Percentiles rank a stretch among this genome's conserved stretches.
Evolutionary conservation across 2,888 invertebrate species (phyloP).

Genomic region (Thecophora atra): DNA sequence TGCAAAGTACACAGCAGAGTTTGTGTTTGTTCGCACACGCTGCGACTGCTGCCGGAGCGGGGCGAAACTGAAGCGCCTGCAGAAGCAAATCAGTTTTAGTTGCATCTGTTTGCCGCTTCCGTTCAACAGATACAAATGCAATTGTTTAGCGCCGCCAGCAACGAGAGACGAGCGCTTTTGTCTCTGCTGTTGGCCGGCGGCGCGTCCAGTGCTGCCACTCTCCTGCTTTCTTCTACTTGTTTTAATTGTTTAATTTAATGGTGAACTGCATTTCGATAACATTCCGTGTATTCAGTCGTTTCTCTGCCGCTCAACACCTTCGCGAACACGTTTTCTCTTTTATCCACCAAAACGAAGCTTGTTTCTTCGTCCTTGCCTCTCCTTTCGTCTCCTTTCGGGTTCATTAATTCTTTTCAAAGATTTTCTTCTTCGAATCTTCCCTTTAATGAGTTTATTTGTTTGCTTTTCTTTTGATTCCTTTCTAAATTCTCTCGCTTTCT

Average conservation of each 20-base stretch:
- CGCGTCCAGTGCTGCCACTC: not conserved
- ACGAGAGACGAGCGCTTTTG: no score
- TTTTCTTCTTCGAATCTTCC: not conserved
- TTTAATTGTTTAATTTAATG: not conserved
- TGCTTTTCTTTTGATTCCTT: not conserved
- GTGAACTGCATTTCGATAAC: not conserved
- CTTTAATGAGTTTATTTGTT: not conserved
- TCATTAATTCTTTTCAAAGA: no score
- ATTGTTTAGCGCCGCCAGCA: no score
- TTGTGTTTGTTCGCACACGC: not conserved
- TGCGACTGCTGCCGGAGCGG: conserved; percentile 11
- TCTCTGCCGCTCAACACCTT: not conserved
- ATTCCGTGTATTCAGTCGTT: not conserved
- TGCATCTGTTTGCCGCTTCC: no score
- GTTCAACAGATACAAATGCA: no score
- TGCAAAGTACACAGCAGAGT: conserved; percentile 27
- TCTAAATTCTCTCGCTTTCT: not conserved
- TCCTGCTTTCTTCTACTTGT: not conserved
- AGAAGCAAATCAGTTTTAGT: no score
- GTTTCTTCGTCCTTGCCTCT: not conserved
- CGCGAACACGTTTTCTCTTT: not conserved
- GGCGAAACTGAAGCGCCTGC: not conserved
- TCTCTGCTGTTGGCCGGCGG: no score
- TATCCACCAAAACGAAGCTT: no score
- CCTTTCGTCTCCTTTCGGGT: no score